Percentiles rank a stretch among this genome's conserved stretches.
Conservation (phyloP, 1,140 invertebrate species). For the Bombus turneri region DNA sequence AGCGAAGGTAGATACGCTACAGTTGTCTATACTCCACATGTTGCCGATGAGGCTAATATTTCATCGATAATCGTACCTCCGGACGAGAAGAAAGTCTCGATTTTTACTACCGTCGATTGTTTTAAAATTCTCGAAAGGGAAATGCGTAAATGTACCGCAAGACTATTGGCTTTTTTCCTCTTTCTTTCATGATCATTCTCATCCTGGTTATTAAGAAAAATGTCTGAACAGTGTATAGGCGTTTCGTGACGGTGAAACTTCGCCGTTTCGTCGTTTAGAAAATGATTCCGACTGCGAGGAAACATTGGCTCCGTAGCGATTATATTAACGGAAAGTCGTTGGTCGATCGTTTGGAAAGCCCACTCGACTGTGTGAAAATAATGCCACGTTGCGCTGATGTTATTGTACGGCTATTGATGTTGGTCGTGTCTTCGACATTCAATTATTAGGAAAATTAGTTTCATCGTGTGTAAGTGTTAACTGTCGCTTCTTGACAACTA, state of each 20-base stretch:
- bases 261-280: background rate
- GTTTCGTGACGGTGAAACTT: slow-evolving; percentile 17
- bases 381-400: background rate
- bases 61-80: slow-evolving; percentile 1
- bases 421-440: background rate
- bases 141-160: too few relatives aligned
- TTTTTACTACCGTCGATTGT: background rate
- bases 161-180: background rate
- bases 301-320: background rate
- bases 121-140: background rate
- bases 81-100: background rate
- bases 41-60: background rate
- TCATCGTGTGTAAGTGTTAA: background rate
- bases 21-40: background rate
- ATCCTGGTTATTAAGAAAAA: background rate
- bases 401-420: background rate
- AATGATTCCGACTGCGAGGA: slow-evolving; percentile 4
- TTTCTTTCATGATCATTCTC: background rate
- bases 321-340: background rate
- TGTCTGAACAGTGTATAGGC: too few relatives aligned
- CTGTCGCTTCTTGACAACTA: background rate
- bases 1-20: background rate
- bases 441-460: slow-evolving; percentile 4
- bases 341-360: slow-evolving; percentile 8
- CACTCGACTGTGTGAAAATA: background rate